Evolutionary conservation across 1,140 invertebrate species (phyloP).

Genomic region (Leptinotarsa lineolata): DNA sequence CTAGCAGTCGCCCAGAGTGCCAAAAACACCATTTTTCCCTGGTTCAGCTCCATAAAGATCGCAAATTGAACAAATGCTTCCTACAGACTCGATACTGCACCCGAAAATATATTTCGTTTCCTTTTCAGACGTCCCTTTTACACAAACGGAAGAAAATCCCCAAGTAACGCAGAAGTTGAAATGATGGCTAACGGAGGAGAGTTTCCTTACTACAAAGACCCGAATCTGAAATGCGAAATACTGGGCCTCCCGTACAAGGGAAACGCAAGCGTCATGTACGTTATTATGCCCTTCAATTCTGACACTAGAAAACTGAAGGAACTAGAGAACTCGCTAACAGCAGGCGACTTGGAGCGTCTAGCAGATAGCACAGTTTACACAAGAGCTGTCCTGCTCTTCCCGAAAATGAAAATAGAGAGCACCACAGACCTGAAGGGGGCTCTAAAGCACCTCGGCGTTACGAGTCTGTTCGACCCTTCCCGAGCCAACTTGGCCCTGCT

Average conservation of each 20-base stretch:
- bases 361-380: constrained; percentile 58
- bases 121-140: constrained; percentile 60
- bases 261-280: constrained; percentile 68
- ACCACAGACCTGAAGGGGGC: constrained; percentile 60
- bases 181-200: constrained; percentile 69
- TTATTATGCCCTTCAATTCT: constrained; percentile 67
- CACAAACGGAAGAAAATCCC: constrained; percentile 56
- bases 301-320: constrained; percentile 56
- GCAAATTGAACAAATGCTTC: too few species aligned
- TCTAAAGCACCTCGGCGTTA: constrained; percentile 62
- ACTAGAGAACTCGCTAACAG: constrained; percentile 60
- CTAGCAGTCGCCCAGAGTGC: too few species aligned
- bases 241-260: constrained; percentile 75
- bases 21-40: too few species aligned
- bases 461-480: constrained; percentile 61
- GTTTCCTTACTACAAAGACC: constrained; percentile 62
- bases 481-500: constrained; percentile 65
- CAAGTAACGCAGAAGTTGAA: constrained; percentile 59
- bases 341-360: constrained; percentile 60
- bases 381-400: constrained; percentile 65
- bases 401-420: constrained; percentile 69
- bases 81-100: too few species aligned
- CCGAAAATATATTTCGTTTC: too few species aligned
- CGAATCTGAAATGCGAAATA: constrained; percentile 63
- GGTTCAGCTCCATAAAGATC: too few species aligned